A percentile compares a stretch with the other conserved stretches of the same genome.
Conservation (phyloP, 2,888 invertebrate genomes). For the Yponomeuta cagnagella region DNA sequence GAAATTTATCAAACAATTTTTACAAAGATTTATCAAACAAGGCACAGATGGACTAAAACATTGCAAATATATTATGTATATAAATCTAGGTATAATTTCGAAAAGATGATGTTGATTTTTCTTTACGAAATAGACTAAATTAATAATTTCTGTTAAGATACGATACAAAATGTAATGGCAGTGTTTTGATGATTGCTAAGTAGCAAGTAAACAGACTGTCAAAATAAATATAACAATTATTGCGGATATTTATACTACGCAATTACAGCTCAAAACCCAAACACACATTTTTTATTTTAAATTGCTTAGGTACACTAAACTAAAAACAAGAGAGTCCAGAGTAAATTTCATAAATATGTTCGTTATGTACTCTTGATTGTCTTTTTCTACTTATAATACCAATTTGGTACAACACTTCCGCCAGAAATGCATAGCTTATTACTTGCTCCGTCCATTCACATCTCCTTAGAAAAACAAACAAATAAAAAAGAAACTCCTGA, state of each 20-base stretch:
- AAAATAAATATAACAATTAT: too few relatives aligned
- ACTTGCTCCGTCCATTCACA: too few relatives aligned
- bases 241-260: not conserved
- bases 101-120: not conserved
- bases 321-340: not conserved
- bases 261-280: not conserved
- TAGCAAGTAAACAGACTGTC: too few relatives aligned
- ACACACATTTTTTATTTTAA: not conserved
- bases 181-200: not conserved
- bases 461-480: too few relatives aligned
- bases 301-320: too few relatives aligned
- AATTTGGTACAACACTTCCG: not conserved
- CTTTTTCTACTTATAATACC: not conserved
- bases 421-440: too few relatives aligned
- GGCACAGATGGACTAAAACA: constrained; percentile 45
- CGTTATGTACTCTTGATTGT: not conserved
- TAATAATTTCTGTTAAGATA: not conserved
- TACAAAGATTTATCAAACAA: constrained; percentile 37
- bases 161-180: not conserved
- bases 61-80: constrained; percentile 20
- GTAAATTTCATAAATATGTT: not conserved
- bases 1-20: constrained; percentile 1
- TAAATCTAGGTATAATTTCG: not conserved
- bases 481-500: too few relatives aligned
- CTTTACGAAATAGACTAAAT: not conserved